Conservation (phyloP, 2,888 invertebrate genomes). For the Byasa hedistus region DNA sequence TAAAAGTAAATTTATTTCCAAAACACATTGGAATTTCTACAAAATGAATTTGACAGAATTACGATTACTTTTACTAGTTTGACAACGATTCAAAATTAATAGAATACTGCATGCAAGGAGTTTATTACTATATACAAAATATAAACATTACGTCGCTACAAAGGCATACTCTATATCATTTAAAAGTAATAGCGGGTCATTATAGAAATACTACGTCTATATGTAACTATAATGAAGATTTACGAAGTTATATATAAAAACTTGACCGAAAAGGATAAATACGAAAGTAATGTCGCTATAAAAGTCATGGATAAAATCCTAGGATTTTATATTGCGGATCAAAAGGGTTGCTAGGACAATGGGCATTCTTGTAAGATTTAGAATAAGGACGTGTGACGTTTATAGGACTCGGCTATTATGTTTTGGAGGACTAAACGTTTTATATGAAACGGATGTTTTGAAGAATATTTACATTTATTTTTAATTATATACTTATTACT, state of each 20-base stretch:
- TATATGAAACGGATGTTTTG: neutral
- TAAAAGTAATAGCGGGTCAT: no score
- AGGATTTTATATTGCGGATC: constrained; percentile 28
- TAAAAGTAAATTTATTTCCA: no score
- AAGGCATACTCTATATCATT: no score
- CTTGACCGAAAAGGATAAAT: constrained; percentile 21
- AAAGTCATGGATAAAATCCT: constrained; percentile 25
- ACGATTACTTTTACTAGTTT: no score
- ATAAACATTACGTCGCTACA: no score
- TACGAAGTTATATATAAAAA: constrained; percentile 5
- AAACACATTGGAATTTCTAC: no score
- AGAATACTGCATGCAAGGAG: no score
- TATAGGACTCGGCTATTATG: constrained; percentile 14
- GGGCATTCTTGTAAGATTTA: constrained; percentile 24
- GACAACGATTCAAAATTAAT: no score
- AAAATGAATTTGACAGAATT: no score
- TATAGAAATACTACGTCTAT: no score
- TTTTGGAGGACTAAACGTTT: neutral
- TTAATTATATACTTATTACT: neutral
- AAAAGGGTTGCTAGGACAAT: constrained; percentile 30
- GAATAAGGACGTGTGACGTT: constrained; percentile 24
- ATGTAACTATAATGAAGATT: no score
- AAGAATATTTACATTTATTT: neutral
- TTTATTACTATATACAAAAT: no score
- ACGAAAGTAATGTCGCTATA: constrained; percentile 26